Evolutionary conservation across 2,113 vertebrate species (phyloP).

Genomic region (Talpa occidentalis): DNA sequence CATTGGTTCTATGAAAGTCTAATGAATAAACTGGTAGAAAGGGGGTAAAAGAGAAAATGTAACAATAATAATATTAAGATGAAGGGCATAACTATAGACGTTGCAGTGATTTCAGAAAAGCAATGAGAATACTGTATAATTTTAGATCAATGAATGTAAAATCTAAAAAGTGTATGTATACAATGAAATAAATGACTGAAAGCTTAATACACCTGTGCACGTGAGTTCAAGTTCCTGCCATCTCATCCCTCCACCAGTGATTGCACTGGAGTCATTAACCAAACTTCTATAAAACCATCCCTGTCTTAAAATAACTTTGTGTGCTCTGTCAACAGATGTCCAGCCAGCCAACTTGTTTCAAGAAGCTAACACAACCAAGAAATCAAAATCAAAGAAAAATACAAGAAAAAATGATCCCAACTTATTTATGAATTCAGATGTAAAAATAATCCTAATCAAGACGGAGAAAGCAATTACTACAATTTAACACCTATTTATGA

Average conservation of each 20-base stretch:
- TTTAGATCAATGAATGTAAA: slow-evolving; percentile 1
- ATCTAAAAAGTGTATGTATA: neutral
- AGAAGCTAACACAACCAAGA: neutral
- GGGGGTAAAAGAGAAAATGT: neutral
- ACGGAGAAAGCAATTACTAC: neutral
- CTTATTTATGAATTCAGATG: slow-evolving; percentile 2
- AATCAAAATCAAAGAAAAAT: slow-evolving; percentile 20
- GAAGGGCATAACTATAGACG: neutral
- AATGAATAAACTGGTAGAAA: neutral
- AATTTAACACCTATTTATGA: neutral
- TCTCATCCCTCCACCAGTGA: neutral
- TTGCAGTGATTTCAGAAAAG: neutral
- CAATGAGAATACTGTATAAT: neutral
- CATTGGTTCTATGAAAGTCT: neutral
- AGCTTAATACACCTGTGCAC: neutral
- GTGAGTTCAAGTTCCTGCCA: neutral
- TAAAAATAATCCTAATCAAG: neutral
- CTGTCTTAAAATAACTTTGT: neutral
- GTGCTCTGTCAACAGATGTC: neutral
- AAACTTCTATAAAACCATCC: neutral
- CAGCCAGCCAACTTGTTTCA: neutral
- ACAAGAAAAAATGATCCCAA: neutral
- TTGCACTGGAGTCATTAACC: neutral
- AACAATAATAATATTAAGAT: slow-evolving; percentile 23
- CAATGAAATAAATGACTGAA: neutral